Conservation (phyloP, 2,888 invertebrate genomes). For the Emmelina monodactyla region DNA sequence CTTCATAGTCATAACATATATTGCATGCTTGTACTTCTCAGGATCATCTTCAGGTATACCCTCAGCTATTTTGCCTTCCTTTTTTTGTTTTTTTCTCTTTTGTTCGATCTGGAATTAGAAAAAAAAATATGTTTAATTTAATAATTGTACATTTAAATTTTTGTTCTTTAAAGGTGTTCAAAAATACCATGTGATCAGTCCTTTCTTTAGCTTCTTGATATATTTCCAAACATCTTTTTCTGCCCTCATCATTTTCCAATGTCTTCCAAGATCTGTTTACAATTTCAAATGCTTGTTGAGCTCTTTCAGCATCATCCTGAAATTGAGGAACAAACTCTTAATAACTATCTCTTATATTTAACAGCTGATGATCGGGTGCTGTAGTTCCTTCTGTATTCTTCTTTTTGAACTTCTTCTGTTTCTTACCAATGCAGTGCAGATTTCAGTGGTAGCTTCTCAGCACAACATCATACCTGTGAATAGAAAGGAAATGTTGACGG, state of each 20-base stretch:
- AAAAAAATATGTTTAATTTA: constrained; percentile 1
- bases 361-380: too few species aligned
- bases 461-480: constrained; percentile 44
- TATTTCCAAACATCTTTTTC: constrained; percentile 93
- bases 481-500: constrained; percentile 64
- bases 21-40: constrained; percentile 85
- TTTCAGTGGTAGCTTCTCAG: constrained; percentile 27
- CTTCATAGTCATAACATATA: constrained; percentile 99
- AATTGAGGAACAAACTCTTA: constrained; percentile 19
- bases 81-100: constrained; percentile 92
- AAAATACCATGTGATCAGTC: constrained; percentile 86
- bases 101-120: constrained; percentile 76
- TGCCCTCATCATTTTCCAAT: constrained; percentile 92
- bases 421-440: constrained; percentile 47
- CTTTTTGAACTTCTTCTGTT: constrained; percentile 12
- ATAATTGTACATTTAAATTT: constrained; percentile 1
- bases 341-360: too few species aligned
- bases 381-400: constrained; percentile 5
- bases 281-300: constrained; percentile 92
- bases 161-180: background rate
- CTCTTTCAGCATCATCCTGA: constrained; percentile 91
- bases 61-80: constrained; percentile 79
- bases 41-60: constrained; percentile 90
- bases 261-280: constrained; percentile 96
- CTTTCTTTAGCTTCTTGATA: constrained; percentile 96